Conservation (phyloP, 1,140 invertebrate genomes). For the Papilio polytes region DNA sequence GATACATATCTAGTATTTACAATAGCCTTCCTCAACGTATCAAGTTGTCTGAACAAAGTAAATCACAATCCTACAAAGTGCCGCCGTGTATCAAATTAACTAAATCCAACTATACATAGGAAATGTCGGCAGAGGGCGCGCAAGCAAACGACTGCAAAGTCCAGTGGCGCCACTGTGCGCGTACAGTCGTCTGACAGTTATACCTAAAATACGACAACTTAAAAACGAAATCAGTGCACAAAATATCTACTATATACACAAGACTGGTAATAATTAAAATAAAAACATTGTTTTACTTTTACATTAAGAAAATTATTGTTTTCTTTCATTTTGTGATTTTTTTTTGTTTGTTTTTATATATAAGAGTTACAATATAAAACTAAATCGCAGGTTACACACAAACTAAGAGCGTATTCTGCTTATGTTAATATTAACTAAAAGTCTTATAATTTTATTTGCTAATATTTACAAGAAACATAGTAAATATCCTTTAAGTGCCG, state of each 20-base stretch:
- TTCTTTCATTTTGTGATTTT: constrained; percentile 60
- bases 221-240: constrained; percentile 77
- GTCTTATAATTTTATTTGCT: constrained; percentile 56
- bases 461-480: constrained; percentile 66
- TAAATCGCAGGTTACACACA: constrained; percentile 62
- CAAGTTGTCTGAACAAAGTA: constrained; percentile 48
- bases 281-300: constrained; percentile 55
- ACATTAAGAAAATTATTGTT: constrained; percentile 57
- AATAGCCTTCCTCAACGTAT: constrained; percentile 46
- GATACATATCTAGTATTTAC: constrained; percentile 76
- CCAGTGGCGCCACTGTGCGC: constrained; percentile 66
- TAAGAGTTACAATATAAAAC: constrained; percentile 64
- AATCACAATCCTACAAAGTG: constrained; percentile 56
- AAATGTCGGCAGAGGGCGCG: constrained; percentile 52
- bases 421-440: constrained; percentile 61
- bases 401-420: constrained; percentile 59
- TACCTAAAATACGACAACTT: constrained; percentile 69
- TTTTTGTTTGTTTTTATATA: constrained; percentile 67
- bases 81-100: constrained; percentile 56
- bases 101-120: constrained; percentile 68
- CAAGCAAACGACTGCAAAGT: constrained; percentile 62
- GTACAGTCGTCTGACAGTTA: constrained; percentile 75
- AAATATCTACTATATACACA: constrained; percentile 76
- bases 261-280: constrained; percentile 63
- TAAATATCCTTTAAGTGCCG: constrained; percentile 43